These are phyloP conservation scores for Lepus americanus DNA, from an alignment of 2,113 vertebrate species.

Conservation along the genomic window DNA sequence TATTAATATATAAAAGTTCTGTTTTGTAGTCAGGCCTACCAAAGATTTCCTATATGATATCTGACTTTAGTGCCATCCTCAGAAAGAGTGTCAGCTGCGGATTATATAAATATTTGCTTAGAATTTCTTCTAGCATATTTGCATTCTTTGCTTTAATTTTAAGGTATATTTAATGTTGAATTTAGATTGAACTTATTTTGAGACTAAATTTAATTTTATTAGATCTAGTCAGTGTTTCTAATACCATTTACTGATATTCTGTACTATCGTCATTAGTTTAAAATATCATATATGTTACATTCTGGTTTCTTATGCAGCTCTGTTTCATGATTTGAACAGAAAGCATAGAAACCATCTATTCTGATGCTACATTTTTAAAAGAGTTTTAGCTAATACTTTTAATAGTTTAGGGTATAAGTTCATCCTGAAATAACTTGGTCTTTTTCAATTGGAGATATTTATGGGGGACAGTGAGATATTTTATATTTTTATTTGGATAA, in stretches of 20 bases:
- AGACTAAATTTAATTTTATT: slow-evolving; percentile 16
- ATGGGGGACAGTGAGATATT: too few relatives aligned
- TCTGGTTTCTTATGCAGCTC: background rate
- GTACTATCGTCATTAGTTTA: background rate
- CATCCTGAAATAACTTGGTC: too few relatives aligned
- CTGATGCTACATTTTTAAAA: background rate
- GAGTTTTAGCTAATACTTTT: background rate
- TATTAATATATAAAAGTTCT: background rate
- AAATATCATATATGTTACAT: background rate
- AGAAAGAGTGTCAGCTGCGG: background rate
- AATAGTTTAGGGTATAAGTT: background rate
- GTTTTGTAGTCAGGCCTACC: background rate
- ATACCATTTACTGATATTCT: background rate
- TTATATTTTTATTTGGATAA: background rate
- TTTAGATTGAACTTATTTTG: background rate
- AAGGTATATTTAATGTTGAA: background rate
- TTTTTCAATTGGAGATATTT: too few relatives aligned
- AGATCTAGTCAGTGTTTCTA: background rate
- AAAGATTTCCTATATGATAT: background rate
- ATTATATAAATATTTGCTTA: slow-evolving; percentile 23
- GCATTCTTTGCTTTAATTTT: background rate
- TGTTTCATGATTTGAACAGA: background rate
- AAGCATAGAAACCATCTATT: background rate
- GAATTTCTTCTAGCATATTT: background rate
- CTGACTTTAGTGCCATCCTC: slow-evolving; percentile 1